Percentiles rank a stretch among this genome's conserved stretches.
Evolutionary conservation across 2,888 invertebrate species (phyloP).

Genomic region (Lepidochitona cinerea): DNA sequence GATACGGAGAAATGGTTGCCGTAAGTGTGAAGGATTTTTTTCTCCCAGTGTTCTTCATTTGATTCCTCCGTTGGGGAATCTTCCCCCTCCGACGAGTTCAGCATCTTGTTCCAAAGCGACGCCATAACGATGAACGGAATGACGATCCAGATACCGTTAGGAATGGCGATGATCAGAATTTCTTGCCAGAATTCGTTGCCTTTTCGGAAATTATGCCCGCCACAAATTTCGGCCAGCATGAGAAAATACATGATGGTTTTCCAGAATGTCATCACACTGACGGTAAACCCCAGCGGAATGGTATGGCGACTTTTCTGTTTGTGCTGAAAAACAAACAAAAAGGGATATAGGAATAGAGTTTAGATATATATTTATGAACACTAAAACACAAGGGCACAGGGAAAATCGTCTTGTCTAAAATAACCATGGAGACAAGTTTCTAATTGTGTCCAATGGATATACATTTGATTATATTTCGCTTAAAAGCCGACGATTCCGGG

Average conservation of each 20-base stretch:
- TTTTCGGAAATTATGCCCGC: constrained; percentile 39
- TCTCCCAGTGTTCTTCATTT: no score
- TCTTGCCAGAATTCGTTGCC: constrained; percentile 43
- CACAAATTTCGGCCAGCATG: constrained; percentile 52
- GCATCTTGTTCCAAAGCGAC: constrained; percentile 36
- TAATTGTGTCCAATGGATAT: no score
- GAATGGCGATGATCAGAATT: constrained; percentile 49
- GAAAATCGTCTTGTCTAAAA: no score
- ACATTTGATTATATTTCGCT: no score
- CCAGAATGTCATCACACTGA: constrained; percentile 61
- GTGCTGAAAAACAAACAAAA: constrained; percentile 37
- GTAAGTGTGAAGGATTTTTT: no score
- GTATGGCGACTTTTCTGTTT: constrained; percentile 39
- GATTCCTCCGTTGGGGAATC: no score
- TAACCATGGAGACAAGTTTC: no score
- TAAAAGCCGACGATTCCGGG: no score
- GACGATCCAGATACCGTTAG: constrained; percentile 54
- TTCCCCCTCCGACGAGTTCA: background rate
- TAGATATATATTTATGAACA: no score
- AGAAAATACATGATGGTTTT: constrained; percentile 60
- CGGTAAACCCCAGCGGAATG: constrained; percentile 47
- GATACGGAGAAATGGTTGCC: no score
- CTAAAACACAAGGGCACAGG: no score
- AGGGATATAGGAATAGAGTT: no score
- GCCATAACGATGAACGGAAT: constrained; percentile 45